Conservation (phyloP, 2,113 vertebrate species). For the Albula goreensis region DNA sequence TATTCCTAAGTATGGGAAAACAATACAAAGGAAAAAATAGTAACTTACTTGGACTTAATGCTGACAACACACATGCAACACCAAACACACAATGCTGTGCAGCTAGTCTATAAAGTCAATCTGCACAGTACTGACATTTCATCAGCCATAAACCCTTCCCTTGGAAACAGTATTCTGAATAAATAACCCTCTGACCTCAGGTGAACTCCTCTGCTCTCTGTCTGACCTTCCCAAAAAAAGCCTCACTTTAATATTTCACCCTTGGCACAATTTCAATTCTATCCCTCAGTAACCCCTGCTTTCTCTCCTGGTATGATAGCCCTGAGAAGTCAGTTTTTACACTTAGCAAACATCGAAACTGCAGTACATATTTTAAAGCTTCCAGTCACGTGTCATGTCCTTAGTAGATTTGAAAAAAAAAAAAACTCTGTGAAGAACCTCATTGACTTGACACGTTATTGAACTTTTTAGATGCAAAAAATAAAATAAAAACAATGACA, state of each 20-base stretch:
- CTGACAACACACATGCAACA: not conserved
- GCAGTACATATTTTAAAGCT: slow-evolving; percentile 4
- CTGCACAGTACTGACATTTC: slow-evolving; percentile 6
- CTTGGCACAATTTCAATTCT: slow-evolving; percentile 18
- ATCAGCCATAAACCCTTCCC: slow-evolving; percentile 39
- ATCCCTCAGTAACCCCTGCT: not conserved
- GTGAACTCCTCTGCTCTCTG: slow-evolving; percentile 49
- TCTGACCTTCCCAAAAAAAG: slow-evolving; percentile 44
- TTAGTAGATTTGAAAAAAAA: not conserved
- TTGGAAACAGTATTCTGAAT: slow-evolving; percentile 51
- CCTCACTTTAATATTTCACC: slow-evolving; percentile 15
- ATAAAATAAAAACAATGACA: not conserved
- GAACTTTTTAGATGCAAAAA: not conserved
- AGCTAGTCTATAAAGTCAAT: not conserved
- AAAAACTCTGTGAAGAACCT: not conserved
- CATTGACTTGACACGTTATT: not conserved
- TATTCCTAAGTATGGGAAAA: not conserved
- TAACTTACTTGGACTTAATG: not conserved
- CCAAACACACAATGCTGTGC: not conserved
- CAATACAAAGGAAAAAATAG: not conserved
- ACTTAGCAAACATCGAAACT: slow-evolving; percentile 11
- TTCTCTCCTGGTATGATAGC: not conserved
- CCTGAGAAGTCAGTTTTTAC: not conserved
- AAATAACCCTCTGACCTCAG: slow-evolving; percentile 52
- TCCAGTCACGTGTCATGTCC: not conserved